Evolutionary conservation across 2,797 vertebrate species (phyloP).

Genomic region (Melanotaenia pygmaea): DNA sequence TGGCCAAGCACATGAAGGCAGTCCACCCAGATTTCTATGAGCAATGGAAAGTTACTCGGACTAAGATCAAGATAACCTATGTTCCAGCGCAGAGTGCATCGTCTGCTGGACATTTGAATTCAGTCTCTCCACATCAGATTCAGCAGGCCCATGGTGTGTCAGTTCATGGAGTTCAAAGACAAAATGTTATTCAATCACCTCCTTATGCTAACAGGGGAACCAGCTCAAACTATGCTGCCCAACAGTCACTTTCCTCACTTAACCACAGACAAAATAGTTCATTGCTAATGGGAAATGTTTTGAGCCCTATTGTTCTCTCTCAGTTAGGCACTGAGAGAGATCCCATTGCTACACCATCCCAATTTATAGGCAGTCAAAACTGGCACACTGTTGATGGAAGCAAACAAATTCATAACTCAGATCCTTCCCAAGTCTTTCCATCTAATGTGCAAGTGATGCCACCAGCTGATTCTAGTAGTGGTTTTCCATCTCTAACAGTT

Average conservation of each 20-base stretch:
- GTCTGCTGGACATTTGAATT: conserved; percentile 75
- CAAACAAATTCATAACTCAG: conserved; percentile 53
- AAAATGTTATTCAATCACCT: conserved; percentile 83
- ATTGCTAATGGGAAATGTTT: conserved; percentile 87
- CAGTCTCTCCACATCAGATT: conserved; percentile 73
- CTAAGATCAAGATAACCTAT: conserved; percentile 84
- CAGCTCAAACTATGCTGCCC: conserved; percentile 73
- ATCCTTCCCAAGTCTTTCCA: conserved; percentile 63
- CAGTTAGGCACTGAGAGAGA: conserved; percentile 86
- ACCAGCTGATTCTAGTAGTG: conserved; percentile 30
- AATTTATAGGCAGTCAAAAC: conserved; percentile 77
- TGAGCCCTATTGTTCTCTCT: conserved; percentile 91
- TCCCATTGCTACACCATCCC: conserved; percentile 79
- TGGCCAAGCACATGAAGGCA: conserved; percentile 96
- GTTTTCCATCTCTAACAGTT: conserved; percentile 27
- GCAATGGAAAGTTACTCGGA: conserved; percentile 88
- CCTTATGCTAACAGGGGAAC: conserved; percentile 74
- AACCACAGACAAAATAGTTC: conserved; percentile 85
- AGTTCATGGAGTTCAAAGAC: conserved; percentile 75
- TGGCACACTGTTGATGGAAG: conserved; percentile 74
- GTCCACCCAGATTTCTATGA: conserved; percentile 92
- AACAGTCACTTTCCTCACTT: conserved; percentile 81
- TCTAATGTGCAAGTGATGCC: conserved; percentile 56
- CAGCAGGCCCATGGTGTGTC: conserved; percentile 58
- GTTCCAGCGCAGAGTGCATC: conserved; percentile 56